phyloP scores from a whole-genome alignment of 2,797 vertebrate genomes.

The Lemur catta region DNA sequence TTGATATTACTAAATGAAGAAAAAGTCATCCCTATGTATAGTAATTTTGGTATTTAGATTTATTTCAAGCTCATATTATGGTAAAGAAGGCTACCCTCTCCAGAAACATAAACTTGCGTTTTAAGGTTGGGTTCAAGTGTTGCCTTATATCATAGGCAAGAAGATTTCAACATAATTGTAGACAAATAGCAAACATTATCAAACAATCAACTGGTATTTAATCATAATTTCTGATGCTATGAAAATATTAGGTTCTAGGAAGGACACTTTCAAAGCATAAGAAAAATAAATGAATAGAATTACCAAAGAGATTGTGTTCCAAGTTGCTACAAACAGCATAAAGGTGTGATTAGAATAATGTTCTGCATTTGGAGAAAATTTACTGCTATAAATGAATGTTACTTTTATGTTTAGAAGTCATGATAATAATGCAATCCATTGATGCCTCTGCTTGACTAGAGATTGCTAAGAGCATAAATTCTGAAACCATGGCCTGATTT shows the following conservation, averaged over 20 bases:
- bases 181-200: background rate
- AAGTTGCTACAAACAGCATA: background rate
- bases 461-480: background rate
- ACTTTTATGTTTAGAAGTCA: background rate
- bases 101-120: background rate
- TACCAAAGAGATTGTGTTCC: background rate
- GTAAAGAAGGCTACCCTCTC: background rate
- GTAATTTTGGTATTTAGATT: background rate
- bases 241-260: background rate
- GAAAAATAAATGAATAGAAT: background rate
- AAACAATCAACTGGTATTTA: background rate
- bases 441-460: background rate
- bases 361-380: background rate
- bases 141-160: background rate
- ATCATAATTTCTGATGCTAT: background rate
- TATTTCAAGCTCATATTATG: background rate
- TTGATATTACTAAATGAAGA: background rate
- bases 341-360: background rate
- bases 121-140: fast-evolving
- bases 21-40: background rate
- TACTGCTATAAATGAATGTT: background rate
- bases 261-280: background rate
- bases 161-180: background rate
- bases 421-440: background rate
- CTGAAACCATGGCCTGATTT: background rate